phyloP scores from a whole-genome alignment of 2,113 vertebrate species.

The Choloepus hoffmanni region DNA sequence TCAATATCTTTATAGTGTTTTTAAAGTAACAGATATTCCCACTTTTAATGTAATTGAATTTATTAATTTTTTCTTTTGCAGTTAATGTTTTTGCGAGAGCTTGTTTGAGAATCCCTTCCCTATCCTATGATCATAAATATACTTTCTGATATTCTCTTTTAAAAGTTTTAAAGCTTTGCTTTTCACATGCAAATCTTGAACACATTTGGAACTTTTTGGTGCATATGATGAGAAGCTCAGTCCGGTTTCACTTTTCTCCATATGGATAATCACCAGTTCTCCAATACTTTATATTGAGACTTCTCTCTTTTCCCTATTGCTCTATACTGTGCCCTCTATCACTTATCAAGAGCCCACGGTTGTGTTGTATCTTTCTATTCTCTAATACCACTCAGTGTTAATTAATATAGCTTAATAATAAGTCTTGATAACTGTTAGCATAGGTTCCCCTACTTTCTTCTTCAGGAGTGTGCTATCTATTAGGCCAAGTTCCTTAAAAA shows the following conservation, averaged over 20 bases:
- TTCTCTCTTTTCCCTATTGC: fast-evolving
- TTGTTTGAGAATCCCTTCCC: neutral
- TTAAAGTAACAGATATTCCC: neutral
- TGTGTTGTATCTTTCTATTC: neutral
- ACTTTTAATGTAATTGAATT: neutral
- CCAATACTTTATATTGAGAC: fast-evolving
- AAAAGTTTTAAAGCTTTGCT: neutral
- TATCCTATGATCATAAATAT: neutral
- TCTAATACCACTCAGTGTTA: neutral
- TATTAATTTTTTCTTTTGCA: constrained; percentile 4
- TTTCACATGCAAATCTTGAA: neutral
- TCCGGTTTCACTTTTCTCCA: neutral
- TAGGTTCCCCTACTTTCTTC: neutral
- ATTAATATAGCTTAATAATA: neutral
- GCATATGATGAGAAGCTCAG: neutral
- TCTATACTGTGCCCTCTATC: neutral
- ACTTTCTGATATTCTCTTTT: neutral
- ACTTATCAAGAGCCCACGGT: too few species aligned
- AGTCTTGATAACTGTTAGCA: neutral
- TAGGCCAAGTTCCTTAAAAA: neutral
- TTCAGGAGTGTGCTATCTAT: neutral
- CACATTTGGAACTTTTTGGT: neutral
- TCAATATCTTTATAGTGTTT: neutral
- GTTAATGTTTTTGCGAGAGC: neutral
- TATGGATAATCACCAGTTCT: neutral